Evolutionary conservation across 2,888 invertebrate genomes (phyloP), one percentile per base, ranked within the genome.

Genomic region (Tachina lurida): DNA sequence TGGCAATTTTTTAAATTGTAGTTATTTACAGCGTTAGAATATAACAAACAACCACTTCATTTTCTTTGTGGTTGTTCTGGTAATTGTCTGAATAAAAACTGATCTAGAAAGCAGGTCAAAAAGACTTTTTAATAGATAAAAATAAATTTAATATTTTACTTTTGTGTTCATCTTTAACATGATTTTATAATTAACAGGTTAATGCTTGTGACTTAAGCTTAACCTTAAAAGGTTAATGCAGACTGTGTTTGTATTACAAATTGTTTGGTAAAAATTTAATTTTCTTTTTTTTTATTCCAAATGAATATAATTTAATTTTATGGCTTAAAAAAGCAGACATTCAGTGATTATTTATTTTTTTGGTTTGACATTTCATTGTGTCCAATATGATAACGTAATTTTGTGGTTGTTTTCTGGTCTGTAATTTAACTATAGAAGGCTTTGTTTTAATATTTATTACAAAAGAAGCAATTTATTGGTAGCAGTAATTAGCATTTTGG

Each of bases 1-100:
- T 81, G 60, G 60, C 60, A 74, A 81, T 62, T 68, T n/a, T 62
- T 60, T 41, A 62, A 70, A 70, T 81, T 70, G 68, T 19, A 62
- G 60, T 43, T 47, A 75, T 54, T 81, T 75, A 10, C 62, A 68
- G 47, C 47, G 13, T 10, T 54, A 78, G 19, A 41, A 73, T 54
- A 10, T n/a, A 58, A 22, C 15, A 31, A 45, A 56, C 39, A 52
- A 19, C 52, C 39, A 60, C 15, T 60, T 43, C 1, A 22, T 67
- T 56, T 56, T 39, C 9, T 41, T 12, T 60, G 58, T 15, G 43
- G 22, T 54, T 22, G n/a, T 31, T 31, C 31, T 31, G 31, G 31
- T 31, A 31, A 54, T 54, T 63, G 58, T 47, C 47, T 45, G 15
- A 41, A 19, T 39, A 52, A 73, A 58, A 39, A 4, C 17, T 62